Evolutionary conservation across 2,888 invertebrate genomes (phyloP), one percentile per base, ranked within the genome.

Genomic region (Parnassius apollo): DNA sequence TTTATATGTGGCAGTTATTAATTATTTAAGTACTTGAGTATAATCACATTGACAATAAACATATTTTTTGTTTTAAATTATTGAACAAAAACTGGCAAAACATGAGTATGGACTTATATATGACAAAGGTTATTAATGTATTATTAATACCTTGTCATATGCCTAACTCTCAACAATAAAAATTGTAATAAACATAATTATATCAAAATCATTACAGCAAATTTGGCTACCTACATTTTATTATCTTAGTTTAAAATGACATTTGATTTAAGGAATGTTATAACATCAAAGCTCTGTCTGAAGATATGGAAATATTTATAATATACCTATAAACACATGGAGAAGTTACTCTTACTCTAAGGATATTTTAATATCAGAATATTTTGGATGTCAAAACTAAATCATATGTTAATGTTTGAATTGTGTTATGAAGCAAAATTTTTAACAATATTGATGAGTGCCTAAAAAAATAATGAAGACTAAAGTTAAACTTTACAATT

Each of bases 181-280:
- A 69, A 66, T 65, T 68, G 68, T 65, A 65, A 79, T 78, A 80
- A 78, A 82, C 71, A 80, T 74, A 80, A 74, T 73, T 75, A 78
- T 76, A 75, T 77, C 69, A 72, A 80, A 83, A 82, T 75, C 71
- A 78, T 78, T 80, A 79, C 72, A 78, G 79, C 78, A 80, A 81
- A 84, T 87, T 88, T 88, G 75, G 83, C 89, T 89, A 89, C 72
- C 88, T 89, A 90, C 83, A 75, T 76, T 82, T 80, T 80, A 72
- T 64, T 61, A 66, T 61, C 69, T 69, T 69, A 73, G 53, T 69
- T 66, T 66, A 67, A 71, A 68, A 69, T 66, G 66, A 68, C 62
- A 71, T 67, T 69, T 69, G 67, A 65, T 70, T 69, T 64, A 70
- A 72, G 71, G 73, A 74, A 74, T 73, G 71, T 67, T 69, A 68